Conservation (phyloP, 2,113 vertebrate genomes). For the Dasypus novemcinctus region DNA sequence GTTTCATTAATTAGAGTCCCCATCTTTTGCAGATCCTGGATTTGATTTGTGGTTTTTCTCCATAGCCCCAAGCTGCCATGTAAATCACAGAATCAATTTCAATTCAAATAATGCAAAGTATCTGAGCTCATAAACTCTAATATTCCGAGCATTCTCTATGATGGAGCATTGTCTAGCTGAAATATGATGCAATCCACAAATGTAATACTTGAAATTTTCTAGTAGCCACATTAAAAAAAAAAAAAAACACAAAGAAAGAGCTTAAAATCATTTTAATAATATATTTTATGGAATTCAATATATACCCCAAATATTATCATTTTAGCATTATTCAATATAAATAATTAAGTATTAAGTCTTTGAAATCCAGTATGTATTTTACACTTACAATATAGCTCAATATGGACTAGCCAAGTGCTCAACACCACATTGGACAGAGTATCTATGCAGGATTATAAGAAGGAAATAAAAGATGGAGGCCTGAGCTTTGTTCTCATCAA, state of each 20-base stretch:
- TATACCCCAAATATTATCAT: background rate
- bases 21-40: background rate
- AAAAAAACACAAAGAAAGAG: background rate
- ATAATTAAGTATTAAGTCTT: background rate
- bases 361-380: background rate
- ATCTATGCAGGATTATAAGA: background rate
- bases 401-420: background rate
- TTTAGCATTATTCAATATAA: background rate
- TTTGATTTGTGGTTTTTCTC: background rate
- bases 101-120: background rate
- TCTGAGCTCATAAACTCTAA: background rate
- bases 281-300: background rate
- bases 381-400: background rate
- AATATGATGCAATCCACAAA: background rate
- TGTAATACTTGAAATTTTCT: background rate
- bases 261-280: background rate
- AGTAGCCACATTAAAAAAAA: background rate
- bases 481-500: background rate
- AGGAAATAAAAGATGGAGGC: background rate
- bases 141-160: background rate
- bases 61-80: background rate
- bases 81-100: background rate
- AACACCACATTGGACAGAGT: rapidly evolving
- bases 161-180: background rate
- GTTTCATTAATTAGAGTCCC: background rate